Evolutionary conservation across 2,888 invertebrate species (phyloP).

Genomic region (Apoda limacodes): DNA sequence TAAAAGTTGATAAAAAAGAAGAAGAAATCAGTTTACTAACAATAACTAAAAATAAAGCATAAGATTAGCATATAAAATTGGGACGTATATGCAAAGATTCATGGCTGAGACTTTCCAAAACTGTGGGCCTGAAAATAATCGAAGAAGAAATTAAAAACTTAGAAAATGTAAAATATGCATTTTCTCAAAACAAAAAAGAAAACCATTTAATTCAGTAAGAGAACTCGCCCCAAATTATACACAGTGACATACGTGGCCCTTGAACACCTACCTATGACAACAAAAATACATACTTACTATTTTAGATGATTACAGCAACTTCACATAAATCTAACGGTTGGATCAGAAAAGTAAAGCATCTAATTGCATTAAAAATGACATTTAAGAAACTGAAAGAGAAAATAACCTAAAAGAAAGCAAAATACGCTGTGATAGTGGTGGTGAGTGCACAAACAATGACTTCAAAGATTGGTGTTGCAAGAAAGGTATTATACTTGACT

Average conservation of each 20-base stretch:
- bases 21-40: background rate
- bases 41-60: background rate
- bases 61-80: background rate
- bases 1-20: too few relatives aligned
- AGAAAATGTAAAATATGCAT: background rate
- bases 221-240: background rate
- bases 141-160: background rate
- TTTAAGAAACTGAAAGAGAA: background rate
- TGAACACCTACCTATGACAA: background rate
- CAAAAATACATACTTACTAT: background rate
- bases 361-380: background rate
- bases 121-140: background rate
- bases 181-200: background rate
- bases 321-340: background rate
- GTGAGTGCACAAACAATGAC: too few relatives aligned
- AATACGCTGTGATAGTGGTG: background rate
- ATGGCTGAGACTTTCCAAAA: background rate
- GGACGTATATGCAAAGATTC: background rate
- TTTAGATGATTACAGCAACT: background rate
- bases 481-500: background rate
- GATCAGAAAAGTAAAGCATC: background rate
- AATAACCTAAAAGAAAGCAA: background rate
- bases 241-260: background rate
- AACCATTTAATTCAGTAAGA: background rate
- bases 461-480: background rate